Base-by-base conservation (phyloP, 2,113 vertebrate species). In the Sitta europaea region DNA sequence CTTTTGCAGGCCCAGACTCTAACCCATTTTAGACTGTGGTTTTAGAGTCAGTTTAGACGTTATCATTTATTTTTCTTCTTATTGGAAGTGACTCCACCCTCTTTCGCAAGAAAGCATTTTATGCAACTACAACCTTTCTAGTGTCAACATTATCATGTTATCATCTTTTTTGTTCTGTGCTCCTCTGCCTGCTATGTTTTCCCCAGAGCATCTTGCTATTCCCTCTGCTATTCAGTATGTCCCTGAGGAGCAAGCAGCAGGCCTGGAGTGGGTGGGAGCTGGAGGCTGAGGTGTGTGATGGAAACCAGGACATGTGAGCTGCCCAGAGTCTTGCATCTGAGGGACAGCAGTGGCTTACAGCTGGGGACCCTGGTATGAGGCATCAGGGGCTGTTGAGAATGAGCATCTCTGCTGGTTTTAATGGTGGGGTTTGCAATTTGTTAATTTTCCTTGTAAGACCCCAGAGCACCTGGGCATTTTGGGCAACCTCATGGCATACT, bases 141-240 rank as follows among this genome's bases (percentile, higher is more conserved):
- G 14, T 21, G 53, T 47, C 23, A 43, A 10, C 0, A 0, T 28
- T 72, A 48, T 21, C 11, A 24, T 22, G 4, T 20, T 36, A 36
- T 38, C 3, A 2, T 38, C 12, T 54, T 10, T 36, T 45, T 36
- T 10, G 9, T 58, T 4, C 0, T 14, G 20, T 51, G 27, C 14
- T 36, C 13, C 33, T 71, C 23, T 57, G 11, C 11, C 14, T 36
- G 28, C 25, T 38, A 4, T 5, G 8, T 25, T n/a, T 15, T 16
- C 18, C 12, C 31, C 0, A 0, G 10, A 38, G 29, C 4, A 35
- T 2, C 0, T 4, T 31, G 4, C 45, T 62, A 19, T 29, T 67
- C 5, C 3, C 18, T 38, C 14, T 62, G 42, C 35, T 3, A 6
- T 57, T 45, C 8, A 4, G 28, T 9, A 16, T 28, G 17, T 47